A percentile compares a stretch with the other conserved stretches of the same genome.
Evolutionary conservation across 2,888 invertebrate species (phyloP).

Genomic region (Hedya salicella): DNA sequence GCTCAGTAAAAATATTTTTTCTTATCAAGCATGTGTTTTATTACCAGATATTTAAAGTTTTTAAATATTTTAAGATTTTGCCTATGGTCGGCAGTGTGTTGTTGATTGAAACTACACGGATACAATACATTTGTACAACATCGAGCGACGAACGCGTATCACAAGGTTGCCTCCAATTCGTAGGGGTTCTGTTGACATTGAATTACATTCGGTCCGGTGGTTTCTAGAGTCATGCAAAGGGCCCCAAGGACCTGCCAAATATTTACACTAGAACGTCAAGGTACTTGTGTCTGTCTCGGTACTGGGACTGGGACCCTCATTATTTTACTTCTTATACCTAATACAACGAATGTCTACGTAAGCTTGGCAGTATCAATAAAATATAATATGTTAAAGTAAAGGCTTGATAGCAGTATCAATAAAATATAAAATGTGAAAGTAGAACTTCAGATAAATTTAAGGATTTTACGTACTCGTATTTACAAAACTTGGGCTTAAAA

Average conservation of each 20-base stretch:
- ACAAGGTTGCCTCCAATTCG: conserved; percentile 12
- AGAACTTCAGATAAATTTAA: too few species aligned
- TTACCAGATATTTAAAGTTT: too few species aligned
- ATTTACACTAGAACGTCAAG: conserved; percentile 32
- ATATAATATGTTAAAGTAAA: background rate
- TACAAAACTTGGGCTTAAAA: too few species aligned
- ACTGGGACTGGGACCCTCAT: conserved; percentile 26
- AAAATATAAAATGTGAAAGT: background rate
- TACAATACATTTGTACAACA: background rate
- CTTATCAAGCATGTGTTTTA: too few species aligned
- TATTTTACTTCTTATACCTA: conserved; percentile 28
- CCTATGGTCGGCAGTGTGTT: background rate
- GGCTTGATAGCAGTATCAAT: background rate
- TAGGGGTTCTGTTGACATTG: conserved; percentile 35
- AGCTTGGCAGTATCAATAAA: background rate
- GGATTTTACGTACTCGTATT: too few species aligned
- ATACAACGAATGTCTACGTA: background rate
- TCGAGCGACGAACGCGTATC: conserved; percentile 9
- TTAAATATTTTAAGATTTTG: too few species aligned
- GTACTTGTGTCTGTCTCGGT: conserved; percentile 28
- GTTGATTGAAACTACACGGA: background rate
- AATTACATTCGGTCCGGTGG: conserved; percentile 36
- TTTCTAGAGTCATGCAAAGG: conserved; percentile 27
- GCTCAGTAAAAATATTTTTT: too few species aligned
- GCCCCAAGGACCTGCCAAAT: conserved; percentile 27